A percentile compares a stretch with the other conserved stretches of the same genome.
Conservation (phyloP, 2,797 vertebrate species). For the Passerculus sandwichensis region DNA sequence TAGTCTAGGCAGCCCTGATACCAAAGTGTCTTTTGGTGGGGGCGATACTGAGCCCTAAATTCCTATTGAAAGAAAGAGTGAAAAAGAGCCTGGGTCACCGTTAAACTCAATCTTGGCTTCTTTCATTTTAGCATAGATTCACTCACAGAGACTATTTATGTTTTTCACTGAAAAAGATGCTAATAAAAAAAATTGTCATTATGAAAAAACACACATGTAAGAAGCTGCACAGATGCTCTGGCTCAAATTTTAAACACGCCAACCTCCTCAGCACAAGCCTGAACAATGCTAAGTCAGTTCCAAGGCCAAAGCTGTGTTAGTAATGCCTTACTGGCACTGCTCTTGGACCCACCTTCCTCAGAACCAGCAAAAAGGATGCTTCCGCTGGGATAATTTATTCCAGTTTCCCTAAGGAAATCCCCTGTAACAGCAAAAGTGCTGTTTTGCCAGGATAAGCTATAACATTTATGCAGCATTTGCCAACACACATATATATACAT, state of each 20-base stretch:
- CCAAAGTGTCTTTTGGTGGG: not conserved
- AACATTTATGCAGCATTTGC: constrained; percentile 52
- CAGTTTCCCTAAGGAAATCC: constrained; percentile 57
- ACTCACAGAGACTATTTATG: not conserved
- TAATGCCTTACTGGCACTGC: not conserved
- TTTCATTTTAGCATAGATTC: not conserved
- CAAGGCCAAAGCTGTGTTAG: constrained; percentile 20
- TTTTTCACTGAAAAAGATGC: not conserved
- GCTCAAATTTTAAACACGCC: not conserved
- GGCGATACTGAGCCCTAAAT: not conserved
- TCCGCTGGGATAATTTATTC: constrained; percentile 38
- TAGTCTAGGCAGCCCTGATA: accelerated
- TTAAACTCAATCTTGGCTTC: not conserved
- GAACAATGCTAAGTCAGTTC: not conserved
- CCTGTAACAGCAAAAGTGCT: constrained; percentile 21
- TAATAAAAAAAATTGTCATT: not conserved
- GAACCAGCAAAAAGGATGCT: constrained; percentile 49
- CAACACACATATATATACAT: constrained; percentile 20
- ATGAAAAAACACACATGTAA: not conserved
- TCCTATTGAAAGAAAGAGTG: not conserved
- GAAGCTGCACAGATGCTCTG: not conserved
- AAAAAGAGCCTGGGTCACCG: not conserved
- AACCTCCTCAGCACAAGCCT: not conserved
- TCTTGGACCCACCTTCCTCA: constrained; percentile 21
- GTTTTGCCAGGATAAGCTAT: constrained; percentile 63